These are phyloP conservation scores for Drosophila affinis DNA, from an alignment of 2,888 invertebrate species.

Conservation along the genomic window DNA sequence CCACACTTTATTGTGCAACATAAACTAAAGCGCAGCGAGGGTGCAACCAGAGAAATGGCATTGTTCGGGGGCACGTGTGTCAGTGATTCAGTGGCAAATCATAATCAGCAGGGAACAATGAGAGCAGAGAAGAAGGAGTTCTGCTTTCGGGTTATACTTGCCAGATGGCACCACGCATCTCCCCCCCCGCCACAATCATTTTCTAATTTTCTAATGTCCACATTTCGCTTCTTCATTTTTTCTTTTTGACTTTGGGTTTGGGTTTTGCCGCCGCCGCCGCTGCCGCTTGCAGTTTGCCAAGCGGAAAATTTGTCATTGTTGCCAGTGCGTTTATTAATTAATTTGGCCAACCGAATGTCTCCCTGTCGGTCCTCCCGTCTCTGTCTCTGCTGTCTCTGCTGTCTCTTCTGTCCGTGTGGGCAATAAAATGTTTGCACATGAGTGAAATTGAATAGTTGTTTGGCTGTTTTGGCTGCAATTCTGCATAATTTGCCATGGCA, in stretches of 20 bases:
- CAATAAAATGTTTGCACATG: constrained; percentile 76
- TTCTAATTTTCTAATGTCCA: not conserved
- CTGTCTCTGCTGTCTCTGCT: not conserved
- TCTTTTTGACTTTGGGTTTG: constrained; percentile 51
- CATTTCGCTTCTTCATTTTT: constrained; percentile 1
- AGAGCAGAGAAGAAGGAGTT: not conserved
- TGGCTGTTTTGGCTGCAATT: constrained; percentile 56
- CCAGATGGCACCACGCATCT: constrained; percentile 42
- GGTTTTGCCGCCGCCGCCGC: constrained; percentile 39
- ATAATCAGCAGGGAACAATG: not conserved
- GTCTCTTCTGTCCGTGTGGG: constrained; percentile 36
- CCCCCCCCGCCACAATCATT: not conserved
- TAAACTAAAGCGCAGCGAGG: not conserved
- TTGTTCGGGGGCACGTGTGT: not conserved
- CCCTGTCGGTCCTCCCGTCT: not conserved
- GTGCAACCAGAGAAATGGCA: not conserved
- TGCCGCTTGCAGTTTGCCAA: constrained; percentile 62
- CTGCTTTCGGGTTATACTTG: not conserved
- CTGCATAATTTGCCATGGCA: constrained; percentile 64
- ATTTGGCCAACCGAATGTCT: constrained; percentile 58
- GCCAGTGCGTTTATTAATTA: constrained; percentile 74
- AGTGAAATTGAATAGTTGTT: constrained; percentile 74
- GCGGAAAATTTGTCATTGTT: constrained; percentile 78
- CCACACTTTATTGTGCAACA: not conserved
- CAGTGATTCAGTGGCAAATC: not conserved